Evolutionary conservation across 2,888 invertebrate species (phyloP).

Genomic region (Papilio protenor): DNA sequence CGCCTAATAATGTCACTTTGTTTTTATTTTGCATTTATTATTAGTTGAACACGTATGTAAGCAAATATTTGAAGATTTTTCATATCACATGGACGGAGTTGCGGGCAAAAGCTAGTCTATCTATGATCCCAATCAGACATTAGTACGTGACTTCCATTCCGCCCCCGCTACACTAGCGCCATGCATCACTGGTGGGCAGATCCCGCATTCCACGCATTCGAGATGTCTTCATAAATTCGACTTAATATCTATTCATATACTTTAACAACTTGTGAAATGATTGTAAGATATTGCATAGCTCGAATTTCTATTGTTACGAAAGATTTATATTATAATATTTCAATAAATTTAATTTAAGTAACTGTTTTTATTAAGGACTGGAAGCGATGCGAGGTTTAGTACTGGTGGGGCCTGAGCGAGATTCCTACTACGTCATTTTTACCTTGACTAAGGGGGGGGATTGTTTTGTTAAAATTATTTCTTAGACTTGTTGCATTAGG

Average conservation of each 20-base stretch:
- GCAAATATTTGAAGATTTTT: not conserved
- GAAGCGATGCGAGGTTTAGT: not conserved
- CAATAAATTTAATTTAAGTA: not conserved
- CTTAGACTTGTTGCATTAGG: too few species aligned
- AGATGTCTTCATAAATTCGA: constrained; percentile 46
- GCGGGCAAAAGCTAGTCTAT: not conserved
- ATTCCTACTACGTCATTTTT: too few species aligned
- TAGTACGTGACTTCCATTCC: constrained; percentile 12
- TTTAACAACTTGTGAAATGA: constrained; percentile 16
- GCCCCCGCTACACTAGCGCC: constrained; percentile 30
- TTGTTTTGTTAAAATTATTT: too few species aligned
- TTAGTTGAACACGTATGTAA: not conserved
- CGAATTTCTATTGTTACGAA: constrained; percentile 6
- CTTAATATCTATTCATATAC: constrained; percentile 29
- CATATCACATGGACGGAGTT: too few species aligned
- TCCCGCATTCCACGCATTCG: constrained; percentile 43
- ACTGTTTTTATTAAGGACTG: not conserved
- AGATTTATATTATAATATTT: not conserved
- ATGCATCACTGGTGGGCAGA: constrained; percentile 44
- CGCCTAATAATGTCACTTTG: not conserved
- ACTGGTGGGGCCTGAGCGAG: too few species aligned
- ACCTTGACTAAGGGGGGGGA: too few species aligned
- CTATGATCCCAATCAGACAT: not conserved
- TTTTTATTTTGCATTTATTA: not conserved
- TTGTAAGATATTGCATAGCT: constrained; percentile 5